phyloP scores from a whole-genome alignment of 2,113 vertebrate species.

The Caranx melampygus region DNA sequence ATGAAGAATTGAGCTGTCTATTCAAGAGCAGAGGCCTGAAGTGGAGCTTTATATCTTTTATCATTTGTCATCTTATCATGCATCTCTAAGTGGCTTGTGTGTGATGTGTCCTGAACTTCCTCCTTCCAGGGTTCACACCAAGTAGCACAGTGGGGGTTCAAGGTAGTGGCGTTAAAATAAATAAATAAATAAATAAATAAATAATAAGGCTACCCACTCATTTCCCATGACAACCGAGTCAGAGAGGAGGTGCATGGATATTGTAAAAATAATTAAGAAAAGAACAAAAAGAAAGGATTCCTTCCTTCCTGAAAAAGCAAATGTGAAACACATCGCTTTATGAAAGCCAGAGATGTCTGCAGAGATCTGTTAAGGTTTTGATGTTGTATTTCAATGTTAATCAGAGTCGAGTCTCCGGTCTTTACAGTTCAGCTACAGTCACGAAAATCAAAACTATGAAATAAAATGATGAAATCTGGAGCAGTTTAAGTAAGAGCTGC shows the following conservation, averaged over 20 bases:
- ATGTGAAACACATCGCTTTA: not conserved
- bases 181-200: not conserved
- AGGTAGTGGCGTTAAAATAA: not conserved
- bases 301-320: not conserved
- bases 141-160: not conserved
- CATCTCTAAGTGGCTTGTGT: not conserved
- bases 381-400: too few relatives aligned
- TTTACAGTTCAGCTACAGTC: not conserved
- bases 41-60: not conserved
- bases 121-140: constrained; percentile 15
- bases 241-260: not conserved
- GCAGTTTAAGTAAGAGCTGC: not conserved
- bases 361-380: too few relatives aligned
- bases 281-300: not conserved
- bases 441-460: not conserved
- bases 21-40: constrained; percentile 12
- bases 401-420: too few relatives aligned
- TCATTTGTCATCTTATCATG: constrained; percentile 2
- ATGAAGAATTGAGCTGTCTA: constrained; percentile 30
- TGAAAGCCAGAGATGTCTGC: not conserved
- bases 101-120: not conserved
- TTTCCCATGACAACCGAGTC: constrained; percentile 41
- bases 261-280: not conserved
- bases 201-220: constrained; percentile 31
- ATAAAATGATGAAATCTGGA: not conserved